Evolutionary conservation across 2,888 invertebrate genomes (phyloP).

Genomic region (Cryptus armator): DNA sequence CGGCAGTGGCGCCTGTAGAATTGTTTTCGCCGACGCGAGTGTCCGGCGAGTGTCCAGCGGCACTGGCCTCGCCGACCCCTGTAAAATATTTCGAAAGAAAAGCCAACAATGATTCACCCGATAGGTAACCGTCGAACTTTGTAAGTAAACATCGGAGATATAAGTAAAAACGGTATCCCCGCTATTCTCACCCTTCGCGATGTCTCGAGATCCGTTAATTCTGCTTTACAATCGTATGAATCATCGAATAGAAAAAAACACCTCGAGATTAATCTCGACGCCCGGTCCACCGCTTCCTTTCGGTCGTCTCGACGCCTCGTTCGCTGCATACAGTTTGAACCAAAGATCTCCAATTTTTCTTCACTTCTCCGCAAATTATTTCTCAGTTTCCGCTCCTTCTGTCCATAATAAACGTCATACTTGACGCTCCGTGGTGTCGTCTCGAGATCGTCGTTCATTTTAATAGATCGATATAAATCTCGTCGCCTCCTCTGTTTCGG

Average conservation of each 20-base stretch:
- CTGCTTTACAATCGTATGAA: slow-evolving; percentile 64
- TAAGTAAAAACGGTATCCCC: not conserved
- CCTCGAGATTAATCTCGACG: slow-evolving; percentile 61
- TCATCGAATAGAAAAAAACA: slow-evolving; percentile 31
- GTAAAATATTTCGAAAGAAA: slow-evolving; percentile 9
- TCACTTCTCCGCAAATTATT: not conserved
- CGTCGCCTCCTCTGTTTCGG: not conserved
- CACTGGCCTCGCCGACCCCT: slow-evolving; percentile 62
- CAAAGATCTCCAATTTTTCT: not conserved
- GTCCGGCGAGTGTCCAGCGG: slow-evolving; percentile 19
- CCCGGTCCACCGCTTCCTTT: slow-evolving; percentile 48
- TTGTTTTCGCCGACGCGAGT: slow-evolving; percentile 23
- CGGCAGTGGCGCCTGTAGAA: slow-evolving; percentile 8
- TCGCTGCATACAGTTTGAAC: slow-evolving; percentile 53
- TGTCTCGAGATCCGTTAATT: slow-evolving; percentile 70
- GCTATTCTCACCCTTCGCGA: slow-evolving; percentile 68
- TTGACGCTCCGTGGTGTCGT: not conserved
- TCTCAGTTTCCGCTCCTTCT: not conserved
- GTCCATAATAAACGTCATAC: not conserved
- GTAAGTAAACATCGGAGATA: not conserved
- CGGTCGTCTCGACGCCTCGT: slow-evolving; percentile 51
- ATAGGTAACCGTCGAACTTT: not conserved
- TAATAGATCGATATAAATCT: not conserved
- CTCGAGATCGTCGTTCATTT: slow-evolving; percentile 25
- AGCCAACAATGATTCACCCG: too few species aligned